A percentile compares a stretch with the other conserved stretches of the same genome.
Conservation (phyloP, 1,140 invertebrate genomes). For the Carposina sasakii region DNA sequence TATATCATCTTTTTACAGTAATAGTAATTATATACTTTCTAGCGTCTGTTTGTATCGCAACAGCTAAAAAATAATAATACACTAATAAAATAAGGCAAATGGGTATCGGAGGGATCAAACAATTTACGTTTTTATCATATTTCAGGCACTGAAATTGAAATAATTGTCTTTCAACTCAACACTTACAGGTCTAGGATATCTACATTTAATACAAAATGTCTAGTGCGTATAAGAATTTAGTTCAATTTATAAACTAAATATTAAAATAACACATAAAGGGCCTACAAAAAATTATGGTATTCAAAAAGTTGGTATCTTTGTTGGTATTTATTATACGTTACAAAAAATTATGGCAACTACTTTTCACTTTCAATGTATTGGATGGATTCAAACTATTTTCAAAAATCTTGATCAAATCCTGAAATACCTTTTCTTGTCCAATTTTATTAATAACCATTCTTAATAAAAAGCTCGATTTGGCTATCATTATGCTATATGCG, state of each 20-base stretch:
- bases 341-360: no score
- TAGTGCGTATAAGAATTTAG: no score
- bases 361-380: slow-evolving; percentile 33
- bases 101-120: slow-evolving; percentile 61
- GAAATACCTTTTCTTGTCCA: slow-evolving; percentile 20
- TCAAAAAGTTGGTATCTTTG: no score
- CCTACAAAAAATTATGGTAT: no score
- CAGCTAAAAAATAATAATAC: slow-evolving; percentile 42
- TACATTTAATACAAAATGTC: no score
- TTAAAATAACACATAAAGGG: no score
- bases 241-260: no score
- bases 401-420: no score
- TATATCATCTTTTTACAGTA: slow-evolving; percentile 28
- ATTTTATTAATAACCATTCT: slow-evolving; percentile 9
- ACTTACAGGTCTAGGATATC: slow-evolving; percentile 32
- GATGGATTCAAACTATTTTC: slow-evolving; percentile 50
- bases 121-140: slow-evolving; percentile 35
- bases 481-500: no score
- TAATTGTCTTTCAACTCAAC: slow-evolving; percentile 33
- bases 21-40: slow-evolving; percentile 32
- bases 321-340: no score
- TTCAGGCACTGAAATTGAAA: slow-evolving; percentile 63
- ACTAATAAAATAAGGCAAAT: slow-evolving; percentile 70
- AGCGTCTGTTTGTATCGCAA: slow-evolving; percentile 38
- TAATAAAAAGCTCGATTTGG: no score